Evolutionary conservation across 1,140 invertebrate genomes (phyloP), one percentile per base, ranked within the genome.

Genomic region (Aphis gossypii): DNA sequence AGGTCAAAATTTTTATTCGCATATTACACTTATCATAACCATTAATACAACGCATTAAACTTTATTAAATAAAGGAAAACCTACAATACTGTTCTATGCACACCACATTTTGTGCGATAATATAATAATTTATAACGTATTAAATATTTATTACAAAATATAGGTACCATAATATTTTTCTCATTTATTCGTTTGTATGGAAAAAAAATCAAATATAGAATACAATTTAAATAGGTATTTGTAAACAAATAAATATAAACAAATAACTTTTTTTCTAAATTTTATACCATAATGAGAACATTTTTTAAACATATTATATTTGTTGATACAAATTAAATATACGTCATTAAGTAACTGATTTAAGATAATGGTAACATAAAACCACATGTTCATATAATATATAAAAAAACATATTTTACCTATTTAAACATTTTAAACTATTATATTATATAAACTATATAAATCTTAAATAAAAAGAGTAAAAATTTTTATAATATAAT

Each of bases 351-450:
- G 25, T 35, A 88, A 54, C n/a, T 7, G 21, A 38, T 89, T 89
- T 35, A 88, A 51, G n/a, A 88, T 54, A 54, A 89, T 54, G 46
- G 87, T 89, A 89, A 89, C 87, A 51, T 54, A 89, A 89, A 89
- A 89, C 35, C 87, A 89, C 48, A 89, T 89, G n/a, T 54, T n/a
- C n/a, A n/a, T 89, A 89, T 8, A 21, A 21, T 38, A 89, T 38
- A 38, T 35, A 11, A 88, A 89, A 38, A 20, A 88, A 46, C 6
- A 7, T 25, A 41, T 41, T 44, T 25, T 44, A n/a, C 25, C 41
- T 41, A 86, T 86, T 68, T 51, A n/a, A n/a, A n/a, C n/a, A n/a
- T n/a, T n/a, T n/a, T n/a, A 14, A 68, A 68, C 8, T 68, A 68
- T 68, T 3, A 46, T 30, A 86, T 25, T 30, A 14, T 46, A 86